Base-by-base conservation (phyloP, 2,113 vertebrate genomes). In the Hoplias malabaricus region DNA sequence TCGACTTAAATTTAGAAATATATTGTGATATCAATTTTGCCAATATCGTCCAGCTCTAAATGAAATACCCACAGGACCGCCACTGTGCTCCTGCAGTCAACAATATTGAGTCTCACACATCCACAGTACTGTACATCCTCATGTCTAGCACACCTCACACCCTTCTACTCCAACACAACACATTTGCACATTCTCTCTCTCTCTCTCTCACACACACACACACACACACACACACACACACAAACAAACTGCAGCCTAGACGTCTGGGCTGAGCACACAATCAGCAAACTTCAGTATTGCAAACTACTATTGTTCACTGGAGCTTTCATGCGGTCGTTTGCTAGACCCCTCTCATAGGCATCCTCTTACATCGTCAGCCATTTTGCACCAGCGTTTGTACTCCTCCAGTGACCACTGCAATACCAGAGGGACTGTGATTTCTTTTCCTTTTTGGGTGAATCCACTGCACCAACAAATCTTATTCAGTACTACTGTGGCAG, bases 401-500 rank as follows among this genome's bases (percentile, higher is more conserved):
- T n/a, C n/a, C n/a, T 27, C 25, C 3, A 42, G 4, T 13, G 40
- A 9, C 57, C n/a, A 34, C 25, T 57, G 74, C 27, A 34, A 16
- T n/a, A 9, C 27, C 21, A n/a, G 59, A 48, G 48, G 43, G 19
- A 50, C 25, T 1, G 40, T n/a, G 38, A 23, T 14, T 68, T 34
- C 5, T 12, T 73, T 54, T 38, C 29, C 40, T 10, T 31, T 33
- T 57, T 71, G 23, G 19, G 2, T 74, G 57, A 73, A 40, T 19
- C 40, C 73, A 48, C 31, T 14, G 31, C 56, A 71, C 59, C 42
- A 50, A 70, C 67, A 54, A 31, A 78, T 69, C 43, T 36, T 54
- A 75, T 80, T 76, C 73, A 31, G 73, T 79, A 78, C 78, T 43
- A 84, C 80, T 85, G 86, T 83, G 86, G 63, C 87, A 87, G 82